Evolutionary conservation across 2,797 vertebrate genomes (phyloP).

Genomic region (Acanthopagrus latus): DNA sequence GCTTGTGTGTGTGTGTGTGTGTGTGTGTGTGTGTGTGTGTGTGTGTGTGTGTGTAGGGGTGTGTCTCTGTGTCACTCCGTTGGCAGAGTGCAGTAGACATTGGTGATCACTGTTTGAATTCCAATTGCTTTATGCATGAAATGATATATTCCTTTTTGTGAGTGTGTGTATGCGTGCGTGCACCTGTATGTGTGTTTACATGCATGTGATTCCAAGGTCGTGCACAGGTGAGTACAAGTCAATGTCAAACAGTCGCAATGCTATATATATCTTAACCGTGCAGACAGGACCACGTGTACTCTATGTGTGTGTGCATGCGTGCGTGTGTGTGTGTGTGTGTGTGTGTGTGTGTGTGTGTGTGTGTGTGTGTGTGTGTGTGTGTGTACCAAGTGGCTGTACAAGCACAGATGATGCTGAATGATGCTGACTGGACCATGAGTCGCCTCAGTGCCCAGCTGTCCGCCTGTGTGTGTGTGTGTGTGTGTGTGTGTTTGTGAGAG

Average conservation of each 20-base stretch:
- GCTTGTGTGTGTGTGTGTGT: constrained; percentile 10
- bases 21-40: constrained; percentile 1
- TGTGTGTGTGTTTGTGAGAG: constrained; percentile 17
- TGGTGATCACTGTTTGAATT: constrained; percentile 61
- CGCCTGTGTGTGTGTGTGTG: constrained; percentile 26
- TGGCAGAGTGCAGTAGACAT: constrained; percentile 52
- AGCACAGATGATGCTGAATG: constrained; percentile 67
- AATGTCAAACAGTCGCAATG: constrained; percentile 43
- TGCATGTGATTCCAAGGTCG: not conserved
- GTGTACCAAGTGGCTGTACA: constrained; percentile 30
- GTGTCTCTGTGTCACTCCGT: constrained; percentile 34
- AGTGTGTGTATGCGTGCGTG: no score
- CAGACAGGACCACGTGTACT: constrained; percentile 24
- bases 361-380: no score
- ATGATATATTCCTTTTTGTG: constrained; percentile 11
- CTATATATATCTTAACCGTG: constrained; percentile 43
- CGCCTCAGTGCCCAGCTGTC: constrained; percentile 64
- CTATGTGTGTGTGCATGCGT: not conserved
- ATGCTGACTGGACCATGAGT: constrained; percentile 67
- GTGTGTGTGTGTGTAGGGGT: constrained; percentile 14
- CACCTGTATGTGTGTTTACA: no score
- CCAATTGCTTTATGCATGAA: constrained; percentile 45
- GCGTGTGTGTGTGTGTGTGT: no score
- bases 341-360: not conserved
- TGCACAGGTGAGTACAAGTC: constrained; percentile 42